phyloP scores from a whole-genome alignment of 2,113 vertebrate genomes.

The Mionectes macconnelli region DNA sequence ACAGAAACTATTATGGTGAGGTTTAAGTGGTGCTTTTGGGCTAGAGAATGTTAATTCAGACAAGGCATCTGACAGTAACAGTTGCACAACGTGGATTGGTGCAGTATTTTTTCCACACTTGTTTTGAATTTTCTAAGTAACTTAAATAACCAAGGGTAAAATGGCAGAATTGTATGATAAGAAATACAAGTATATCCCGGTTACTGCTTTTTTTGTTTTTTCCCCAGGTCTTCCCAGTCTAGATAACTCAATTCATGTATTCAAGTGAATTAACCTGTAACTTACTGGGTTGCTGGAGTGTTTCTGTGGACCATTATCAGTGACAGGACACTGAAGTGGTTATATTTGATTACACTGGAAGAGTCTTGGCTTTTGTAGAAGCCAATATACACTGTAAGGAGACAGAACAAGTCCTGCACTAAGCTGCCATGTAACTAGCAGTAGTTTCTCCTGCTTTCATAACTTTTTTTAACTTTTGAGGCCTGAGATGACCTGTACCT shows the following conservation, averaged over 20 bases:
- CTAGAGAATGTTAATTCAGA: slow-evolving; percentile 33
- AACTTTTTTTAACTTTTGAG: not conserved
- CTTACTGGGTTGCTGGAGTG: not conserved
- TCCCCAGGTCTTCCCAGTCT: not conserved
- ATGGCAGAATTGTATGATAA: not conserved
- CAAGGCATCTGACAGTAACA: not conserved
- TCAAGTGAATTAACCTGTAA: not conserved
- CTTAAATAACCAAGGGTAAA: not conserved
- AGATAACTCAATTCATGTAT: not conserved
- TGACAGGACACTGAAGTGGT: not conserved
- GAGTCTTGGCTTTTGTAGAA: not conserved
- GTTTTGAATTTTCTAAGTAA: not conserved
- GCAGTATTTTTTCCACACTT: not conserved
- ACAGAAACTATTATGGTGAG: slow-evolving; percentile 33
- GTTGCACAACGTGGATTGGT: not conserved
- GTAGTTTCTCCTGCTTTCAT: not conserved
- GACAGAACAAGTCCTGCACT: not conserved
- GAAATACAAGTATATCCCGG: not conserved
- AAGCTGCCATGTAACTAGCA: not conserved
- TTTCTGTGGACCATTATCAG: not conserved
- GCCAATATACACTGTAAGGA: not conserved
- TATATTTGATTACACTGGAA: not conserved
- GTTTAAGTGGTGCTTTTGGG: slow-evolving; percentile 36
- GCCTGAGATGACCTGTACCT: not conserved
- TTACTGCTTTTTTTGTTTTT: not conserved